Conservation (phyloP, 1,140 invertebrate species). For the Lysiphlebus fabarum region DNA sequence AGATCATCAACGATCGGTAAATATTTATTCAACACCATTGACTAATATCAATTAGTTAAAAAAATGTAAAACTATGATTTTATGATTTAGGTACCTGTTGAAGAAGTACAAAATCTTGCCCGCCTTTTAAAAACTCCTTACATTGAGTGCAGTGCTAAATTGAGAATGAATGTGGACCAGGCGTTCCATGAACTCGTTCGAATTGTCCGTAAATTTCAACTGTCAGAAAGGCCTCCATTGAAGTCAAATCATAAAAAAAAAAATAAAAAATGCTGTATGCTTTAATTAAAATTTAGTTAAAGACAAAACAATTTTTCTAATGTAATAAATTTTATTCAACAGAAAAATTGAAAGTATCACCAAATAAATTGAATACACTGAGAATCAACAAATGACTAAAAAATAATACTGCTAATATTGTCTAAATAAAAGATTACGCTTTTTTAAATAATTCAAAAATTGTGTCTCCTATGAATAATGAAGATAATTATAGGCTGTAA, state of each 20-base stretch:
- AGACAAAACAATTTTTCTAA: no score
- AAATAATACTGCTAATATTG: no score
- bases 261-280: conserved; percentile 71
- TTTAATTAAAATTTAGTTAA: conserved; percentile 56
- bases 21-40: conserved; percentile 34
- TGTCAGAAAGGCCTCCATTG: conserved; percentile 77
- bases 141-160: conserved; percentile 95
- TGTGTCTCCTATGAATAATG: no score
- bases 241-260: conserved; percentile 68
- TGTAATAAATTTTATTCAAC: no score
- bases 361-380: no score
- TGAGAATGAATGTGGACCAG: conserved; percentile 93
- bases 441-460: no score
- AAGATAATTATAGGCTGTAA: no score
- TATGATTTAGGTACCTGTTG: conserved; percentile 67
- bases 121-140: conserved; percentile 86
- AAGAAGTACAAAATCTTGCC: conserved; percentile 84
- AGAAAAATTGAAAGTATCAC: no score
- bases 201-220: conserved; percentile 86
- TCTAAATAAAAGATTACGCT: no score
- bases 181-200: conserved; percentile 92
- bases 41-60: not conserved
- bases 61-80: not conserved
- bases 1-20: conserved; percentile 81
- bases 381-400: no score